Percentiles rank a stretch among this genome's conserved stretches.
Evolutionary conservation across 2,113 vertebrate species (phyloP).

Genomic region (Shinisaurus crocodilurus): DNA sequence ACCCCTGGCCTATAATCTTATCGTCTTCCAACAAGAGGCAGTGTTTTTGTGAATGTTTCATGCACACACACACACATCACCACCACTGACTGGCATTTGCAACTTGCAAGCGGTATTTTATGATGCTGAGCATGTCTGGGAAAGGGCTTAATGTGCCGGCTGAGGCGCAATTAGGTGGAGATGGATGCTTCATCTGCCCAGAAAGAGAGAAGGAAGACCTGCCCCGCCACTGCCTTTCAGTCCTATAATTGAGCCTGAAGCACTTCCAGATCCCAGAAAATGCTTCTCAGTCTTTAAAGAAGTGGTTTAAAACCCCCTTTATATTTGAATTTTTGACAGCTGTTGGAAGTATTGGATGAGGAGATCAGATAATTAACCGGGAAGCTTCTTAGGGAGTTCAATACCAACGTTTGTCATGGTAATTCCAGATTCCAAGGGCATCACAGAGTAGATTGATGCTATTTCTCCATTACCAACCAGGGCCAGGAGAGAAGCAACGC

Average conservation of each 20-base stretch:
- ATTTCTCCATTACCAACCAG: accelerated
- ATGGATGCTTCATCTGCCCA: conserved; percentile 51
- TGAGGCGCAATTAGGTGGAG: conserved; percentile 47
- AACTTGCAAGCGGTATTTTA: not conserved
- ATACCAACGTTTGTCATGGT: conserved; percentile 7
- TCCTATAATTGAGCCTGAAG: conserved; percentile 64
- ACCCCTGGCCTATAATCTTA: not conserved
- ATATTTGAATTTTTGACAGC: conserved; percentile 57
- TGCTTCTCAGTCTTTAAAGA: conserved; percentile 48
- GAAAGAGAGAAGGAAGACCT: conserved; percentile 21
- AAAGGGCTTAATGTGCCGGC: not conserved
- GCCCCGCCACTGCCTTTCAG: conserved; percentile 53
- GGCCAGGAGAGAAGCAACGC: too few species aligned
- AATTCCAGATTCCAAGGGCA: not conserved
- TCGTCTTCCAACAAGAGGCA: not conserved
- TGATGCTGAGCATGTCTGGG: not conserved
- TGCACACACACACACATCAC: not conserved
- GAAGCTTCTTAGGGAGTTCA: conserved; percentile 37
- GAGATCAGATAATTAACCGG: conserved; percentile 27
- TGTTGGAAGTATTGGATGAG: conserved; percentile 27
- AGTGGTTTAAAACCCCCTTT: conserved; percentile 45
- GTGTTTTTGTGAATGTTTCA: not conserved
- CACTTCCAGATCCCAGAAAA: conserved; percentile 57
- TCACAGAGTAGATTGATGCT: not conserved
- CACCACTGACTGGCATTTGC: not conserved